phyloP scores from a whole-genome alignment of 2,797 vertebrate species.

The Xenops minutus region DNA sequence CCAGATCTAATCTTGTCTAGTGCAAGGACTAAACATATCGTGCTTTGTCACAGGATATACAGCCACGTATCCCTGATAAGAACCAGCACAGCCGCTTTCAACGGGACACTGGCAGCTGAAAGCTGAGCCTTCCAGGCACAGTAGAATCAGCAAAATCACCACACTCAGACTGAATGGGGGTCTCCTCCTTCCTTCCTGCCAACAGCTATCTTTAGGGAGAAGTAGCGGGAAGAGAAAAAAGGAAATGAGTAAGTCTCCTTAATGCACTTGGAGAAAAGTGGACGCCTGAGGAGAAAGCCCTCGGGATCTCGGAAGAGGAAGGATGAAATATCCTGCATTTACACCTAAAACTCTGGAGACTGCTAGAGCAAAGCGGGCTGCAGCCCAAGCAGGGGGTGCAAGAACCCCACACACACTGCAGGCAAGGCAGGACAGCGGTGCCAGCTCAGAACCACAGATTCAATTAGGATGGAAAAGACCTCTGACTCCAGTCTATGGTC shows the following conservation, averaged over 20 bases:
- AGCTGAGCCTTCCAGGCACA: neutral
- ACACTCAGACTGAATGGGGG: neutral
- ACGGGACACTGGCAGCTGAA: neutral
- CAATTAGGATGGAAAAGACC: neutral
- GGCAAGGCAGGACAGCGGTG: neutral
- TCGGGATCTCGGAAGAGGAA: neutral
- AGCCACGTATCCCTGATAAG: neutral
- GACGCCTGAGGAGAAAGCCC: neutral
- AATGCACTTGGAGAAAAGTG: neutral
- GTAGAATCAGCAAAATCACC: neutral
- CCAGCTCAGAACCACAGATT: neutral
- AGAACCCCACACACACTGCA: too few relatives aligned
- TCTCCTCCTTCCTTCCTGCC: neutral
- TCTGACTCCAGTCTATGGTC: neutral
- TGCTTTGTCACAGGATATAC: conserved; percentile 4
- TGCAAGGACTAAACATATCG: conserved; percentile 24
- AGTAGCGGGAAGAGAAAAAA: neutral
- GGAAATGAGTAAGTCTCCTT: neutral
- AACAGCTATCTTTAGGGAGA: neutral
- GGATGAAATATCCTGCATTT: neutral
- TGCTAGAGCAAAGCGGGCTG: neutral
- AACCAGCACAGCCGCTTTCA: neutral
- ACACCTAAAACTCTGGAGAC: neutral
- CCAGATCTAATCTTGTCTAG: neutral
- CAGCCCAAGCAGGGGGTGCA: too few relatives aligned